Percentiles rank a stretch among this genome's conserved stretches.
These are phyloP conservation scores for Cheilosia vernalis DNA, from an alignment of 2,888 invertebrate species.

Conservation along the genomic window DNA sequence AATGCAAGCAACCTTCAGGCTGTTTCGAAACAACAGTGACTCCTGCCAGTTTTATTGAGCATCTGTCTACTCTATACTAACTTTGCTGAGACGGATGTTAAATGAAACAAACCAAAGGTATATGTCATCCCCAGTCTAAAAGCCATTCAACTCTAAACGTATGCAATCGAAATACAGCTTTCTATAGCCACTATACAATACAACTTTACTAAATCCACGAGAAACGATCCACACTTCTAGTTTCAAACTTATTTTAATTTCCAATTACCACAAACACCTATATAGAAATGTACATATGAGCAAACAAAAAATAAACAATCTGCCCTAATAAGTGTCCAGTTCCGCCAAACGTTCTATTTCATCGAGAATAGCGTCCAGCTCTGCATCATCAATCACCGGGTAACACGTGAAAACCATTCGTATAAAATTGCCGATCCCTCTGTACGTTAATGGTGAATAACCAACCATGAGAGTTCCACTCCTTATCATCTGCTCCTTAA, in stretches of 20 bases:
- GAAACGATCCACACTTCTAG: too few species aligned
- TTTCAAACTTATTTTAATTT: slow-evolving; percentile 35
- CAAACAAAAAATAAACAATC: neutral
- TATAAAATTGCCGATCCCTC: slow-evolving; percentile 89
- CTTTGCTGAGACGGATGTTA: too few species aligned
- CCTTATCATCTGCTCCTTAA: slow-evolving; percentile 88
- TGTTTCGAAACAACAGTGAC: too few species aligned
- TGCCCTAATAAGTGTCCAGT: slow-evolving; percentile 75
- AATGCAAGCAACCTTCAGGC: too few species aligned
- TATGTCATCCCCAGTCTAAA: too few species aligned
- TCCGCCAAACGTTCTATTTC: slow-evolving; percentile 87
- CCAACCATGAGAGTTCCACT: slow-evolving; percentile 90
- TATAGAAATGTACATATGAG: neutral
- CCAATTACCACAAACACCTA: slow-evolving; percentile 42
- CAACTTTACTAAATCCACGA: too few species aligned
- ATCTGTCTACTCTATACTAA: too few species aligned
- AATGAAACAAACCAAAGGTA: too few species aligned
- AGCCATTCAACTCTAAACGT: too few species aligned
- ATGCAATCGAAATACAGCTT: too few species aligned
- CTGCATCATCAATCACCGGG: slow-evolving; percentile 85
- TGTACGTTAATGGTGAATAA: slow-evolving; percentile 87
- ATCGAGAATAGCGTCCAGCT: slow-evolving; percentile 87
- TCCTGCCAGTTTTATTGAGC: too few species aligned
- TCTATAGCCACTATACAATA: too few species aligned
- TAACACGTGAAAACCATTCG: slow-evolving; percentile 90